phyloP scores from a whole-genome alignment of 2,113 vertebrate species.

The Cathartes aura region DNA sequence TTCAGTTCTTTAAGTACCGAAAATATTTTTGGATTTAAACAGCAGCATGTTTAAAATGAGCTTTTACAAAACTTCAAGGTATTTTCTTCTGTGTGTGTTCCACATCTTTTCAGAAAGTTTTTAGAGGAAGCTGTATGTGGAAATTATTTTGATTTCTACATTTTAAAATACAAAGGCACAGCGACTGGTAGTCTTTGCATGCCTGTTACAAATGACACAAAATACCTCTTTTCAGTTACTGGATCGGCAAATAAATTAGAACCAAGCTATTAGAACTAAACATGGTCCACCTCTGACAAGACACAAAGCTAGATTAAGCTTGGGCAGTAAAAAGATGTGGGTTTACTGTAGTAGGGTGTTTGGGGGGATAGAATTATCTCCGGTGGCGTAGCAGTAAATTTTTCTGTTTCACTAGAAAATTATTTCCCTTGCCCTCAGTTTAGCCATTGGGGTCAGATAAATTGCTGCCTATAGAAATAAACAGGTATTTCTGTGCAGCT shows the following conservation, averaged over 20 bases:
- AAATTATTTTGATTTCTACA: not conserved
- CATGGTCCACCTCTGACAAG: accelerated
- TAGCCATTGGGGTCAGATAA: not conserved
- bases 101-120: not conserved
- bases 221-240: not conserved
- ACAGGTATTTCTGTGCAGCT: not conserved
- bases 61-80: not conserved
- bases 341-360: no score
- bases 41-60: not conserved
- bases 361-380: no score
- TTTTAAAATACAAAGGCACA: not conserved
- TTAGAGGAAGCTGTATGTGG: not conserved
- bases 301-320: no score
- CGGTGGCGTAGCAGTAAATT: no score
- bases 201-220: not conserved
- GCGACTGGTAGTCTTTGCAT: not conserved
- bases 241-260: not conserved
- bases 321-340: not conserved
- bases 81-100: not conserved
- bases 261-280: not conserved
- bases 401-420: not conserved
- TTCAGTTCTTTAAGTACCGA: not conserved
- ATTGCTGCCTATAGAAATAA: not conserved
- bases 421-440: not conserved
- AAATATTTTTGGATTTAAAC: not conserved